Conservation (phyloP, 1,140 invertebrate genomes). For the Wiebesia pumilae region DNA sequence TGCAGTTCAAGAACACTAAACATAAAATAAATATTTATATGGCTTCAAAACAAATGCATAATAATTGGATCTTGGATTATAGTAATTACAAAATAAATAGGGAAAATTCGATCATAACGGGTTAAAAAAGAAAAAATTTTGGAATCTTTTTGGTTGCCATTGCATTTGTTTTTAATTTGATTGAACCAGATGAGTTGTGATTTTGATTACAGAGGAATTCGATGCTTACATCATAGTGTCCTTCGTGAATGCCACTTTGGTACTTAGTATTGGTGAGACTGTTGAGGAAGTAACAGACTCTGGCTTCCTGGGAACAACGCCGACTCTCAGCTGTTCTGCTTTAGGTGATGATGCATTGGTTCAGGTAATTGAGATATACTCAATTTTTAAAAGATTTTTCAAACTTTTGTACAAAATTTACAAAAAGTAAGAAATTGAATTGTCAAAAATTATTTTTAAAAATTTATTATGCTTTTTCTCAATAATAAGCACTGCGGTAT, state of each 20-base stretch:
- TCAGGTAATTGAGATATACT: constrained; percentile 80
- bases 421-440: too few relatives aligned
- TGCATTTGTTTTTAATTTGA: background rate
- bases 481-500: constrained; percentile 68
- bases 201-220: constrained; percentile 92
- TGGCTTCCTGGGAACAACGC: constrained; percentile 98
- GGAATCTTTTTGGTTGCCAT: constrained; percentile 8
- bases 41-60: too few relatives aligned
- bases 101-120: background rate
- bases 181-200: constrained; percentile 38
- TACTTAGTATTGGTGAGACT: constrained; percentile 99
- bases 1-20: too few relatives aligned
- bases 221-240: constrained; percentile 99
- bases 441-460: too few relatives aligned
- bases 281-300: constrained; percentile 99
- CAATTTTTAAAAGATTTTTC: too few relatives aligned
- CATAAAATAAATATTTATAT: too few relatives aligned
- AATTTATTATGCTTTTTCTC: too few relatives aligned
- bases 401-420: too few relatives aligned
- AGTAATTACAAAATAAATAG: background rate
- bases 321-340: constrained; percentile 96
- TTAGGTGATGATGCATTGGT: constrained; percentile 98
- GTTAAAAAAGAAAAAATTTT: background rate
- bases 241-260: constrained; percentile 99
- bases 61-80: too few relatives aligned